These are phyloP conservation scores for Drosophila setifemur DNA, from an alignment of 1,140 invertebrate genomes.

Conservation along the genomic window DNA sequence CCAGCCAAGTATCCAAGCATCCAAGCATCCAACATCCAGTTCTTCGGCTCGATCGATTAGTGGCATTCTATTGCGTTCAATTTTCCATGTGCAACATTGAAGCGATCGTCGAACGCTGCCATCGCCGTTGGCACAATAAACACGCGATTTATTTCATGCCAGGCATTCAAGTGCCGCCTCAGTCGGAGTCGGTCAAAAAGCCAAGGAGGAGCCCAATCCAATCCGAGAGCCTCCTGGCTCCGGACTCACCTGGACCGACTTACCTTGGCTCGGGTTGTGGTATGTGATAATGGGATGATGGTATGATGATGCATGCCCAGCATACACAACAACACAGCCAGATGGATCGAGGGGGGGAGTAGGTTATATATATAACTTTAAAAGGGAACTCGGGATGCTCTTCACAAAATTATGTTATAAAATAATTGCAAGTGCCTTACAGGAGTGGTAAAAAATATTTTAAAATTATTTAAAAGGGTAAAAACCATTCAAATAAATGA, in stretches of 20 bases:
- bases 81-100: constrained; percentile 78
- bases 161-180: constrained; percentile 76
- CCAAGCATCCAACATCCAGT: constrained; percentile 24
- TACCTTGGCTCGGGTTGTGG: constrained; percentile 48
- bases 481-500: too few relatives aligned
- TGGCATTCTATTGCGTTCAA: constrained; percentile 81
- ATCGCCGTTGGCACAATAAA: constrained; percentile 76
- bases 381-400: constrained; percentile 21
- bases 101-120: constrained; percentile 52
- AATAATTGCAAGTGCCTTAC: too few relatives aligned
- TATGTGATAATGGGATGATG: constrained; percentile 81
- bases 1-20: constrained; percentile 17
- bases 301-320: constrained; percentile 79
- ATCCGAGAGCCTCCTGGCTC: constrained; percentile 20
- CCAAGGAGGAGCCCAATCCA: constrained; percentile 54
- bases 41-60: constrained; percentile 68
- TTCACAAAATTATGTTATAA: background rate
- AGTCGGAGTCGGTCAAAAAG: constrained; percentile 74
- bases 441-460: too few relatives aligned
- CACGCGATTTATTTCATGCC: constrained; percentile 81
- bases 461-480: too few relatives aligned
- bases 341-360: constrained; percentile 26
- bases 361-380: background rate
- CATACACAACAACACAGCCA: constrained; percentile 73
- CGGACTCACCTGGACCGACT: constrained; percentile 33